Evolutionary conservation across 2,797 vertebrate genomes (phyloP), one percentile per base, ranked within the genome.

Genomic region (Sebastiscus tertius): DNA sequence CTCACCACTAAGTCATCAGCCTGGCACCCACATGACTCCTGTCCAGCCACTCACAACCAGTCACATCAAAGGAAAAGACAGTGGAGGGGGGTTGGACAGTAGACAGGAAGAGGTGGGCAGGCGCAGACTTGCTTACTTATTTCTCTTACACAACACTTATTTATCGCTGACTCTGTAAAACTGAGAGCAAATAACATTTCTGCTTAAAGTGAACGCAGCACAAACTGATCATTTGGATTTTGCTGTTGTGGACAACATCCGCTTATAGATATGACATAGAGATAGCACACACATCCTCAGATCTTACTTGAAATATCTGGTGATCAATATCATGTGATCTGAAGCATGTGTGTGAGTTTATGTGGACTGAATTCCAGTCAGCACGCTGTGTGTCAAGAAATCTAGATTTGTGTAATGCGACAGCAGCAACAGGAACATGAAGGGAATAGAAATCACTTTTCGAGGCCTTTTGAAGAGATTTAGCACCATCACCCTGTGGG

Each of bases 361-460:
- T 60, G 66, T 56, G 58, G 56, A 72, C 76, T 83, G 64, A 83
- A 87, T 85, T 89, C 86, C 85, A 79, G 85, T 78, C 62, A 6
- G 16, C 93, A 80, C 90, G 93, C 93, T 94, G 94, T 89, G 91
- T 83, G 84, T 93, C 92, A 91, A 71, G 78, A 77, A 76, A 72
- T 75, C 72, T 93, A 81, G 87, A 74, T 87, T 67, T 89, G 86
- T 92, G 94, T 77, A 89, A 94, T 92, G 91, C 86, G 94, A 93
- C 94, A 91, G 92, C 85, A 75, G 81, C 83, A 80, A 69, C 84
- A 85, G 86, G 77, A 77, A 61, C 24, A 63, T 73, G 34, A 81
- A 79, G 24, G 46, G 59, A 80, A 74, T 18, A 66, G 74, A 46
- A 70, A 72, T 89, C 78, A 74, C 60, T 83, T 66, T 42, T 6